Percentiles rank a stretch among this genome's conserved stretches.
phyloP scores from a whole-genome alignment of 2,113 vertebrate genomes.

The Astatoreochromis straeleni region DNA sequence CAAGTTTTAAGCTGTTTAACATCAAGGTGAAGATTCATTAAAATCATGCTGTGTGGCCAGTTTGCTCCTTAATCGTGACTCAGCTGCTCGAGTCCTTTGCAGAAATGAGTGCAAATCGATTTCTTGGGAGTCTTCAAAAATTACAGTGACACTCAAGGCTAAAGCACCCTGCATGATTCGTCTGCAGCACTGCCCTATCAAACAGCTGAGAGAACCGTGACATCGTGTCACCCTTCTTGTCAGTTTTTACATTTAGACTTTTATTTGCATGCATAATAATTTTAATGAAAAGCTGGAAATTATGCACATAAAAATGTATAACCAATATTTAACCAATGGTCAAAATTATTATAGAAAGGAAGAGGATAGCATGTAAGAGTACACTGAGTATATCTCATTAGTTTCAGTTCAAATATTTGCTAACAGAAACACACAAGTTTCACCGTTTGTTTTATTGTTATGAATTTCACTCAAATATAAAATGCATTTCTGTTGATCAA shows the following conservation, averaged over 20 bases:
- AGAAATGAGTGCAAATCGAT: background rate
- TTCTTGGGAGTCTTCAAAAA: background rate
- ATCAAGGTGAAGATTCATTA: background rate
- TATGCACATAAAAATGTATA: background rate
- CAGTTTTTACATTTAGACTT: background rate
- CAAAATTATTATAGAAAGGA: background rate
- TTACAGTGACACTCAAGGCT: background rate
- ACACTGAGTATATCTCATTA: background rate
- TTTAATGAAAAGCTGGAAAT: background rate
- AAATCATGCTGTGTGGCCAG: background rate
- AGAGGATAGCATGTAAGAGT: background rate
- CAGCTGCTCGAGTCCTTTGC: background rate
- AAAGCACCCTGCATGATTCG: accelerated
- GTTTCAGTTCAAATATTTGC: background rate
- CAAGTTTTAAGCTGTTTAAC: background rate
- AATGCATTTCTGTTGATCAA: background rate
- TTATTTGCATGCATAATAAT: accelerated
- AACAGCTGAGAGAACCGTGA: background rate
- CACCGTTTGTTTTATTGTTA: background rate
- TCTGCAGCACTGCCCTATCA: background rate
- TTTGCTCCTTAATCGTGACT: background rate
- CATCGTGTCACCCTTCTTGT: background rate
- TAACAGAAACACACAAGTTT: background rate
- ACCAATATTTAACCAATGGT: background rate
- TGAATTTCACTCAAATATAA: background rate